Base-by-base conservation (phyloP, 2,113 vertebrate genomes). In the Suricata suricatta region DNA sequence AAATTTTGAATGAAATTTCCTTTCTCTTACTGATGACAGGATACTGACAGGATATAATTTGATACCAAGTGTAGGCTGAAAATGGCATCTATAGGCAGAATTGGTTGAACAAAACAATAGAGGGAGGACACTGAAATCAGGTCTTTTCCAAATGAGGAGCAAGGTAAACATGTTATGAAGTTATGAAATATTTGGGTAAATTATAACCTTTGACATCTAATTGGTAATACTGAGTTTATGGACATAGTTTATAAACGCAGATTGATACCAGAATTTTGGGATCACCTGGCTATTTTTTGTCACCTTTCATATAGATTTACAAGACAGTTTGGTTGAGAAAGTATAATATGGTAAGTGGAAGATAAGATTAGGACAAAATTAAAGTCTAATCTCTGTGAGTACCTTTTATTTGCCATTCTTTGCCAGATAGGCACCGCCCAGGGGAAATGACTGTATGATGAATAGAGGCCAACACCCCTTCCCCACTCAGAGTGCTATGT, bases 401-500 rank as follows among this genome's bases (percentile, higher is more conserved):
- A 29, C 31, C 15, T 79, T 79, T 17, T 35, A 1, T 9, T 79
- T 69, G 9, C 4, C 41, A 57, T 47, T 52, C 44, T 71, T 25
- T 68, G 17, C 3, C 44, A 66, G 29, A n/a, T n/a, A 77, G 8
- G 77, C 69, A 47, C 12, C 19, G 19, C 3, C 29, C 5, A 33
- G 29, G 50, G 47, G 16, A 80, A 13, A 44, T 27, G 7, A 23
- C 27, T 13, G 5, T 33, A 54, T 54, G 47, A n/a, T 57, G 17
- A 33, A 23, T 15, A 38, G 29, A 57, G 31, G 54, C 35, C 35
- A 76, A 8, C 21, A 19, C 19, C 7, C 19, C 16, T 3, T 17
- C n/a, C 41, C 3, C 10, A 4, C 23, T 7, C 13, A 11, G 35
- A 15, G 17, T 50, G 33, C 7, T 7, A 9, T 1, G 2, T 2